Conservation (phyloP, 2,797 vertebrate genomes). For the Carapus acus region DNA sequence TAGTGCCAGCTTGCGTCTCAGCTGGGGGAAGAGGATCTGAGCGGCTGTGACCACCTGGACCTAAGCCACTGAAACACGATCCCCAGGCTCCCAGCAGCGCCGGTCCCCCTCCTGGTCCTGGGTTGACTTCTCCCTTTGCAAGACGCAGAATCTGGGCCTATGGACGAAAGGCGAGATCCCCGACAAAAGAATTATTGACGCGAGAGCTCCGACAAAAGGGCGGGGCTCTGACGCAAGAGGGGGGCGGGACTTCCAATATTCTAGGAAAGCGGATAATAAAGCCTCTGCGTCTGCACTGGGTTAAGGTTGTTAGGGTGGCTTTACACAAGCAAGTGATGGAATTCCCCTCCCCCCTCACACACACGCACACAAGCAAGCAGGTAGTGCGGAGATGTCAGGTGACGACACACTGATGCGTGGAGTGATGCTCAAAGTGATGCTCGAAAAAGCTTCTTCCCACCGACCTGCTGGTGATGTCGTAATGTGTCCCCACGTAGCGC, state of each 20-base stretch:
- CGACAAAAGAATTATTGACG: too few relatives aligned
- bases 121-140: slow-evolving; percentile 57
- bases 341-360: not conserved
- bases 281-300: not conserved
- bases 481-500: slow-evolving; percentile 64
- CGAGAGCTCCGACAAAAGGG: too few relatives aligned
- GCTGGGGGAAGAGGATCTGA: slow-evolving; percentile 38
- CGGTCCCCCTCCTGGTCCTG: slow-evolving; percentile 40
- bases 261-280: too few relatives aligned
- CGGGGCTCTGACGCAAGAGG: too few relatives aligned
- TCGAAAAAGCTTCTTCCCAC: slow-evolving; percentile 11
- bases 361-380: too few relatives aligned
- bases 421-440: too few relatives aligned
- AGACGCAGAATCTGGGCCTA: slow-evolving; percentile 80
- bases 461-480: slow-evolving; percentile 84
- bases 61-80: slow-evolving; percentile 64
- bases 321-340: not conserved
- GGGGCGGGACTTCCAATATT: too few relatives aligned
- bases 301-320: not conserved
- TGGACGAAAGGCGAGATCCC: slow-evolving; percentile 39
- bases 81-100: slow-evolving; percentile 58
- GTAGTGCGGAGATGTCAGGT: too few relatives aligned
- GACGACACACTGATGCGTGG: too few relatives aligned
- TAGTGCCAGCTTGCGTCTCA: slow-evolving; percentile 9
- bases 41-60: slow-evolving; percentile 46